These are phyloP conservation scores for Polydrusus cervinus DNA, from an alignment of 2,888 invertebrate species.

Conservation along the genomic window DNA sequence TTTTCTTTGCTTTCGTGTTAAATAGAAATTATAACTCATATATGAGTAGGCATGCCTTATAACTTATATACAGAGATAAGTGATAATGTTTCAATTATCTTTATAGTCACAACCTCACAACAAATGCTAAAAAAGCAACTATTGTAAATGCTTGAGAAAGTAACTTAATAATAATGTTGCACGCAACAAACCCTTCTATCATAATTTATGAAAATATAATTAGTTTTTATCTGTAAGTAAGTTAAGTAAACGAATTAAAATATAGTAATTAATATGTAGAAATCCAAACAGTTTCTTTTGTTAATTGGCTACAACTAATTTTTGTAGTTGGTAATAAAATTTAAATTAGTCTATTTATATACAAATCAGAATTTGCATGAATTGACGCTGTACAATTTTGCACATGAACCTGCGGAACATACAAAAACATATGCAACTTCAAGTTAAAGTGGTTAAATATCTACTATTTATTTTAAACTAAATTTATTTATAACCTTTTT, in stretches of 20 bases:
- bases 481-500: background rate
- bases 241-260: background rate
- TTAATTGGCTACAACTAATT: background rate
- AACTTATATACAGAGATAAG: slow-evolving; percentile 22
- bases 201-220: slow-evolving; percentile 6
- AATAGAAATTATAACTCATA: slow-evolving; percentile 9
- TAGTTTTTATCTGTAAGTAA: background rate
- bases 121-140: slow-evolving; percentile 41
- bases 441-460: background rate
- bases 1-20: slow-evolving; percentile 6
- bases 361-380: no score
- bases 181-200: slow-evolving; percentile 18
- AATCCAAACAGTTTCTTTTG: background rate
- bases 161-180: slow-evolving; percentile 30
- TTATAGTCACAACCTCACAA: slow-evolving; percentile 49
- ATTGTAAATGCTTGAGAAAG: slow-evolving; percentile 15
- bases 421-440: background rate
- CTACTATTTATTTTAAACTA: background rate
- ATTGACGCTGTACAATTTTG: background rate
- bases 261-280: background rate
- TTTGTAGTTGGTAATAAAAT: no score
- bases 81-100: slow-evolving; percentile 43
- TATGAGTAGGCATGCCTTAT: background rate
- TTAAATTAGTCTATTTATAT: no score
- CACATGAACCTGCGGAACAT: no score